Evolutionary conservation across 2,888 invertebrate species (phyloP), one percentile per base, ranked within the genome.

Genomic region (Malthinus seriepunctatus): DNA sequence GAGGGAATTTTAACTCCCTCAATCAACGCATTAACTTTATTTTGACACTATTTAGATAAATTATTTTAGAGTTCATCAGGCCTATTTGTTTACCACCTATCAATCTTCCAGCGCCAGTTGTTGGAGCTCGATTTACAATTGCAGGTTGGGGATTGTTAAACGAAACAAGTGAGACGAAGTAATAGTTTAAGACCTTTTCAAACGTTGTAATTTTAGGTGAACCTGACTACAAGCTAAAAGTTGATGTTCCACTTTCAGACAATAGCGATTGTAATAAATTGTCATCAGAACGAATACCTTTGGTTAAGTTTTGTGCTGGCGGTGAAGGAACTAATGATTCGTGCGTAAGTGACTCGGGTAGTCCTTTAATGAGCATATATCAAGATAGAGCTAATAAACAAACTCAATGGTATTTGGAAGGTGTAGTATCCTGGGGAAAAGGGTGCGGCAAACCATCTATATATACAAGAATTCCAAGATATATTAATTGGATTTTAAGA

Each of bases 381-480:
- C 31, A 39, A 12, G 53, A 53, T n/a, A 35, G 15, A 6, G 32
- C 10, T 4, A 37, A 31, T 31, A 15, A 45, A 6, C 52, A 54
- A 10, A 31, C n/a, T 0, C 46, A 53, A 9, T 53, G 53, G 53
- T 53, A 47, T 33, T 37, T 23, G 45, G 47, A 53, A 88, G 88
- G 89, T n/a, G 85, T 93, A 12, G 92, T 93, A 1, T 92, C 93
- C 0, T 93, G 93, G 93, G 93, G 93, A 33, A 91, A 92, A 72
- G 93, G 93, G 11, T 93, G 93, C 6, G 90, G 91, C 9, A 92
- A 90, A 76, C 92, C 92, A 0, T 93, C 93, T 1, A 91, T 93
- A 0, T 93, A 93, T 76, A 91, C 92, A 0, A 81, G 92, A 63
- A 86, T 93, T 38, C 89, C 89, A n/a, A 86, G 87, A 68, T 93